Evolutionary conservation across 2,888 invertebrate genomes (phyloP), one percentile per base, ranked within the genome.

Genomic region (Agriopis leucophaearia): DNA sequence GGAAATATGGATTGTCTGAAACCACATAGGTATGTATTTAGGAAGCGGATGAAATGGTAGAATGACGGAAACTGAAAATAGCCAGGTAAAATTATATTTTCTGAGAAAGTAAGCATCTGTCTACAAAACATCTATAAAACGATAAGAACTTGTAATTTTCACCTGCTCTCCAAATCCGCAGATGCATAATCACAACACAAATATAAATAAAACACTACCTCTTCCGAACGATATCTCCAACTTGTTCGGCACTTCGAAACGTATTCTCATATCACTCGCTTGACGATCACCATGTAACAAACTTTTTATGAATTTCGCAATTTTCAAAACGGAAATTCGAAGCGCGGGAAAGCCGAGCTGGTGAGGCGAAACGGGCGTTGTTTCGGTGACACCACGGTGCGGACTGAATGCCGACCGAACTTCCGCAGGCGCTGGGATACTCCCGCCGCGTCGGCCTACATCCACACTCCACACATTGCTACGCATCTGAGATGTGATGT

Each of bases 381-480:
- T 80, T 70, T 78, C 88, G 82, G 82, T 88, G 91, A 89, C 91
- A 90, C 86, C 90, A 77, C 81, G 82, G 74, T 88, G 85, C 84
- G 84, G 80, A 88, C 88, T 85, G 86, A 83, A 13, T 48, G 51
- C 80, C 67, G 60, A 27, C 82, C 83, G 87, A 85, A 89, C 89
- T 91, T 91, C 88, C 90, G 90, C 85, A 84, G 90, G 90, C 86
- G 85, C 82, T 86, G 88, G 92, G 91, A 89, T 83, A 88, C 91
- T 92, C 92, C 92, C 92, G 92, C 92, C 88, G 86, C 88, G 91
- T 84, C 90, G 91, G 83, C 91, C 92, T 91, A 91, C 87, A 88
- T 91, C 85, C 76, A 76, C 63, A 76, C 75, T 91, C 85, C 76
- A 76, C 63, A 76, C 75, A 81, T 82, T 79, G 79, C 84, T 80